Base-by-base conservation (phyloP, 2,888 invertebrate genomes). In the Luperina nickerlii region DNA sequence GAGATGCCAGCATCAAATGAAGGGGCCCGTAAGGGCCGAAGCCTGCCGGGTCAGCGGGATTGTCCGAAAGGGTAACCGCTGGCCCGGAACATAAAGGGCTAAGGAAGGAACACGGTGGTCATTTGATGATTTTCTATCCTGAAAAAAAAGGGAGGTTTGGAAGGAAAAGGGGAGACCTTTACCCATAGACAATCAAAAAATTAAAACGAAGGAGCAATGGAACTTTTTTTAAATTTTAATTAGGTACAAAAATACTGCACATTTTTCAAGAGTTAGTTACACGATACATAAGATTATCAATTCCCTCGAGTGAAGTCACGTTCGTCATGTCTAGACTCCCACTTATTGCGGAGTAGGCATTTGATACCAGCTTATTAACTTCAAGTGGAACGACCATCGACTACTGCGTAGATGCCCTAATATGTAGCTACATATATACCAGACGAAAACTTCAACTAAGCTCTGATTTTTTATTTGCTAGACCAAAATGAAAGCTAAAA, bases 311-410 rank as follows among this genome's bases (percentile, higher is more conserved):
- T 9, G 42, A 75, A 76, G 82, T 73, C 82, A 85, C 85, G 81
- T 83, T 74, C 68, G 27, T 68, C 66, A 65, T 69, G 83, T 87
- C 87, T 85, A 83, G 87, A 83, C 79, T 71, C 5, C 70, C 82
- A 85, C 81, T 86, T 81, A 81, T 18, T 27, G 48, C n/a, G 45
- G 60, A 78, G 73, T 68, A 78, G 77, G 45, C 67, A 86, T 83
- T 77, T 79, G 67, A 85, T 79, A 86, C 63, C 60, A 75, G 79
- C 79, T 79, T 83, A 85, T 63, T 85, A 70, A 70, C 45, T 85
- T 75, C 13, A 68, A 77, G 71, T 62, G 54, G 76, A 69, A 45
- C 20, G 20, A 15, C 67, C 62, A 68, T 32, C 42, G 51, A 77
- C 69, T 65, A 57, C 60, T 67, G 51, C 18, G 5, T 42, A 54